Evolutionary conservation across 1,140 invertebrate genomes (phyloP).

Genomic region (Nymphalis io): DNA sequence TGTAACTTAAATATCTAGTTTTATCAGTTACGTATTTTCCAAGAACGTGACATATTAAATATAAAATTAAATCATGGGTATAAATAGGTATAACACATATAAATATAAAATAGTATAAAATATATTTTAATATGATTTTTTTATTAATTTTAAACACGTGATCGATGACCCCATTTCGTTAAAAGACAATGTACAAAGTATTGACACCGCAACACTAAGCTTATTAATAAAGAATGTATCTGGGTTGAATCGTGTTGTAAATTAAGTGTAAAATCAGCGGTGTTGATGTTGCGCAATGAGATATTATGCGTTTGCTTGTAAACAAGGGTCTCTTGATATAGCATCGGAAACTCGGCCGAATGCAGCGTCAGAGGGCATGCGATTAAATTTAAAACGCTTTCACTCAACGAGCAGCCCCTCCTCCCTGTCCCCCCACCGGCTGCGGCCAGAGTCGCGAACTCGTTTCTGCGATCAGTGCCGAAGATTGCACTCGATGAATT

Average conservation of each 20-base stretch:
- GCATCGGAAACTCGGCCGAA: constrained; percentile 49
- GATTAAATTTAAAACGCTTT: constrained; percentile 74
- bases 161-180: constrained; percentile 27
- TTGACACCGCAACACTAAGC: constrained; percentile 28
- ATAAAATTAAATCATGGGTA: neutral
- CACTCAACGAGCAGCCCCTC: constrained; percentile 51
- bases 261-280: constrained; percentile 40
- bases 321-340: constrained; percentile 49
- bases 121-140: neutral
- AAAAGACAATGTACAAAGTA: constrained; percentile 36
- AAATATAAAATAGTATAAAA: no score
- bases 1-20: constrained; percentile 36
- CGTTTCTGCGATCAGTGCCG: constrained; percentile 40
- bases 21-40: constrained; percentile 5
- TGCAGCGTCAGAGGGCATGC: constrained; percentile 55
- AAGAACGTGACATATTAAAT: neutral
- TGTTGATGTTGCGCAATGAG: constrained; percentile 50
- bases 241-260: constrained; percentile 32
- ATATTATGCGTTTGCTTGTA: constrained; percentile 44
- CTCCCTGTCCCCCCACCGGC: constrained; percentile 33
- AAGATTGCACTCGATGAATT: constrained; percentile 41
- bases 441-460: constrained; percentile 40
- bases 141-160: neutral
- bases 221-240: constrained; percentile 34
- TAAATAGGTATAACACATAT: no score